Evolutionary conservation across 2,888 invertebrate genomes (phyloP), one percentile per base, ranked within the genome.

Genomic region (Ennomos quercinarius): DNA sequence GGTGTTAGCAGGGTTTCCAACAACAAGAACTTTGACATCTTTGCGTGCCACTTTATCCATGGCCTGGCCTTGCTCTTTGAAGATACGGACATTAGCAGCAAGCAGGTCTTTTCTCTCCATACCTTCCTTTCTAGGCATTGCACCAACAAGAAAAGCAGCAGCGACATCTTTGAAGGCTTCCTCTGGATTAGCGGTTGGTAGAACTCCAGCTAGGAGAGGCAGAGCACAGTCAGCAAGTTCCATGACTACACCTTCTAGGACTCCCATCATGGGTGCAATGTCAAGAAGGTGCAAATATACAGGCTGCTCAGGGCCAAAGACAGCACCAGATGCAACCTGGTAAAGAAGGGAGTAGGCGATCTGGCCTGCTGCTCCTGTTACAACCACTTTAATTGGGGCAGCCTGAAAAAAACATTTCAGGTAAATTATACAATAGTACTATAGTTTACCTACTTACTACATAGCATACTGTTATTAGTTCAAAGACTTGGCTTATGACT

Each of bases 1-100:
- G 4, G 99, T 99, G 86, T 99, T 99, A 12, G 99, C 99, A 50
- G 99, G 99, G 88, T 99, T 99, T 42, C 99, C 99, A 71, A 99
- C 99, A 39, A 99, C 99, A 44, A 99, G 93, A 4, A 95, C 98
- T 93, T 99, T 99, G 43, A 99, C 97, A 82, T 96, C 96, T 80
- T 99, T 99, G 74, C 96, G 97, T 37, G 99, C 98, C 82, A 95
- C 94, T 82, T 97, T 95, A 79, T 99, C 97, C 40, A 99, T 87
- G 6, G 99, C 99, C 81, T 97, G 96, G 10, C 99, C 99, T 93
- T 99, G 99, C 51, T 96, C 97, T 90, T 99, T 98, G 91, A 99
- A 99, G 81, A 99, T 99, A 85, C 97, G 98, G 6, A 99, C 99
- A 89, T 99, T 99, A 38, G 99, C 99, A 11, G 98, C 96, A 4